Base-by-base conservation (phyloP, 2,888 invertebrate species). In the Cordilura impudica region DNA sequence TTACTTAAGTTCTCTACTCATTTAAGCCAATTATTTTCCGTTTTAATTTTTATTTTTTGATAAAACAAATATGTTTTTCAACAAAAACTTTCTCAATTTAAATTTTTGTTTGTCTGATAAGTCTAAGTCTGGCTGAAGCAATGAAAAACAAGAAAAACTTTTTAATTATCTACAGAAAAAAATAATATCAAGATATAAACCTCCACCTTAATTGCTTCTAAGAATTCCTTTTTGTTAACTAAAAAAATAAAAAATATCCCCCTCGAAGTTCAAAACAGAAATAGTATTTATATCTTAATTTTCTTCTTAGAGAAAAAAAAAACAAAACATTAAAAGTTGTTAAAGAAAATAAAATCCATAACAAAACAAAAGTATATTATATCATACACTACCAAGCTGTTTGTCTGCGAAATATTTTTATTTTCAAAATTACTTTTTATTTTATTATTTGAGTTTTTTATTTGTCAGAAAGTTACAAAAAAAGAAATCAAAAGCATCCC, bases 271-370 rank as follows among this genome's bases (percentile, higher is more conserved):
- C 2, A n/a, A 2, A 2, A 31, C 10, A 31, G 12, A 31, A 31
- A 31, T 26, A 6, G 3, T 43, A 54, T 49, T 51, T 39, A 56
- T 49, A 45, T 70, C 76, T 61, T 65, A 63, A 43, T 71, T 71
- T 71, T 58, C 58, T 61, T 69, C 23, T 51, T 76, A 43, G 63
- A 49, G 61, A 61, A n/a, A 35, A 47, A 43, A 7, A 39, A 43
- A n/a, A 6, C 6, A 39, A 19, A 21, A 21, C 1, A 12, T 5
- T 4, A 23, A 18, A 75, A 75, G 53, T 71, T 74, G 53, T 74
- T 69, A 63, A 69, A 75, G 75, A 69, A 75, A 75, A 75, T 69
- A 63, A 75, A 75, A 63, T 75, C 54, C 69, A 54, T 61, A 75
- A 63, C 67, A 63, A 63, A 63, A 69, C 39, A 61, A 69, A 69